Evolutionary conservation across 2,113 vertebrate species (phyloP), one percentile per base, ranked within the genome.

Genomic region (human (Homo sapiens)): DNA sequence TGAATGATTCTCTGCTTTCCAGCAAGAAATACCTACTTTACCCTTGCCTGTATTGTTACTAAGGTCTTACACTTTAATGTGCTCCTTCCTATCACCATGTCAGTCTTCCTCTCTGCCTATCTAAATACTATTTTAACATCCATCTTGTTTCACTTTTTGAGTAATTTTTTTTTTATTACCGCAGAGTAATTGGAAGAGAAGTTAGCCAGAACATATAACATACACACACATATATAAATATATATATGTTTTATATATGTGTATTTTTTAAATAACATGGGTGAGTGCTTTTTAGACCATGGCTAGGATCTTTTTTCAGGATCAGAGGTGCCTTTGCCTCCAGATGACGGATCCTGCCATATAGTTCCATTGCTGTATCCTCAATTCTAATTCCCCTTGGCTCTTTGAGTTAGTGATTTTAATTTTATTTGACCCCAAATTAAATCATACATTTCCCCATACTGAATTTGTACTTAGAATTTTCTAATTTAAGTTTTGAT

Each of bases 391-490:
- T 89, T 79, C 40, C 91, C 8, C 40, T 38, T 80, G 64, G 20
- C 14, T 96, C 1, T 50, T 75, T 93, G 81, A 96, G 22, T 84
- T n/a, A 78, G 57, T 72, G 16, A 35, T 68, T 81, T 30, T 79
- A 59, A 35, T 68, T 81, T 30, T 79, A 59, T 93, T 94, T 76
- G 18, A 43, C 48, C 25, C 45, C 10, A 89, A 50, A 73, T 78
- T 75, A 85, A 92, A 27, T 86, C 43, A 40, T 38, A 20, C 38
- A 57, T 79, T 72, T 91, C 78, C 38, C 17, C 22, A 40, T 89
- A 27, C 52, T 80, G 40, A 93, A 89, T 92, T 90, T 72, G 11
- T 90, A 27, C 38, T 84, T 95, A 17, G 38, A 94, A 73, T 92
- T 95, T 85, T 80, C 66, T 52, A 70, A 90, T 64, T 79, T 72